These are phyloP conservation scores for Xylota segnis DNA, from an alignment of 2,888 invertebrate species.

Conservation along the genomic window DNA sequence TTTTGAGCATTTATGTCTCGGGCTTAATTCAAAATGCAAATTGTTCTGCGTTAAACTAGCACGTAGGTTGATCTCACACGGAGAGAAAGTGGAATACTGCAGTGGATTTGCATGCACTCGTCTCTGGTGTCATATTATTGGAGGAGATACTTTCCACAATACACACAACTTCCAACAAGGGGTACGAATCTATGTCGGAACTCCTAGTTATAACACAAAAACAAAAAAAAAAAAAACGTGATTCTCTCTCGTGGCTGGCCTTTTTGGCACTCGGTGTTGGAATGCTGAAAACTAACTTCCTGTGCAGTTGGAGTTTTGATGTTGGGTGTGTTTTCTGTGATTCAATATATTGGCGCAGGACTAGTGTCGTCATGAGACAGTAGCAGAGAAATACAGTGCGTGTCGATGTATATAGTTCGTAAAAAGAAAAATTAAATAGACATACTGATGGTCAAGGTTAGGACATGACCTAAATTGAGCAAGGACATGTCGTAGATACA, in stretches of 20 bases:
- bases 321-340: conserved; percentile 44
- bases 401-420: conserved; percentile 24
- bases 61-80: conserved; percentile 58
- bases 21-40: conserved; percentile 50
- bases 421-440: not conserved
- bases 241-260: conserved; percentile 48
- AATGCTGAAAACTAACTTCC: conserved; percentile 36
- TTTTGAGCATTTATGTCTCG: conserved; percentile 38
- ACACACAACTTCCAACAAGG: conserved; percentile 28
- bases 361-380: conserved; percentile 10
- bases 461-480: conserved; percentile 49
- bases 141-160: conserved; percentile 53
- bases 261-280: conserved; percentile 60
- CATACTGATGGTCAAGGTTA: conserved; percentile 69
- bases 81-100: conserved; percentile 74
- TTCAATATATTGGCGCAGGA: conserved; percentile 51
- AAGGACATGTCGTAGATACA: conserved; percentile 22
- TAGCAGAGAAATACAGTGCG: not conserved
- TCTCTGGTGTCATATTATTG: conserved; percentile 29
- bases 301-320: conserved; percentile 15
- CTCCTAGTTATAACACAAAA: conserved; percentile 19
- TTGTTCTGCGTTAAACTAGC: conserved; percentile 30
- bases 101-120: conserved; percentile 41
- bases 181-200: conserved; percentile 19
- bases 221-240: conserved; percentile 1